Percentiles rank a stretch among this genome's conserved stretches.
These are phyloP conservation scores for Hephaestus fuliginosus DNA, from an alignment of 2,797 vertebrate species.

Conservation along the genomic window DNA sequence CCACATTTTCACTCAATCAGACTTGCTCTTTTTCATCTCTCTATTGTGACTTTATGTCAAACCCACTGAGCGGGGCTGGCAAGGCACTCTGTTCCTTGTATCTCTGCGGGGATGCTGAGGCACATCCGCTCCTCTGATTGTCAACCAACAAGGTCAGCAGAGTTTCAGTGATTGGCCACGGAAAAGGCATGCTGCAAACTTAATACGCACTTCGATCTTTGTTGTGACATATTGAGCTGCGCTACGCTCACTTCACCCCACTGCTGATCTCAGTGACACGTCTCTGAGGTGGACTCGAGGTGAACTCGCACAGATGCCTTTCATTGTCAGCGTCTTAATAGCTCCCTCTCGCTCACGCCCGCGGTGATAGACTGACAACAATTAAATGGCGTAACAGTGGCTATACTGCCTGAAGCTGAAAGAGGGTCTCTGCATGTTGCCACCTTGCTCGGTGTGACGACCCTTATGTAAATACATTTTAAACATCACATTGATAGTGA, in stretches of 20 bases:
- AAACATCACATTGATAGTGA: background rate
- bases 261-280: conserved; percentile 58
- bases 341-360: background rate
- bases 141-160: conserved; percentile 44
- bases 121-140: conserved; percentile 41
- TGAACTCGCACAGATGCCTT: conserved; percentile 47
- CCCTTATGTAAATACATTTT: background rate
- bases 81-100: conserved; percentile 13
- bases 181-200: conserved; percentile 37
- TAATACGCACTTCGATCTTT: conserved; percentile 14
- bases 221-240: conserved; percentile 48
- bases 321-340: conserved; percentile 22
- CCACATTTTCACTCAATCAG: conserved; percentile 57
- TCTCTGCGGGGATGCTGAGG: conserved; percentile 34
- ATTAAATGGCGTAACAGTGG: background rate
- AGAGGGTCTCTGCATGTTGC: conserved; percentile 5
- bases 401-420: no score
- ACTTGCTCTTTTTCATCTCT: conserved; percentile 44
- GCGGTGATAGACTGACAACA: background rate
- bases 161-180: conserved; percentile 39
- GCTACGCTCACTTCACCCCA: conserved; percentile 59
- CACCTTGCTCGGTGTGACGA: background rate
- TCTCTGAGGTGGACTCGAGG: conserved; percentile 48
- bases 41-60: conserved; percentile 54
- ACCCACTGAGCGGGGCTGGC: conserved; percentile 24